Evolutionary conservation across 2,797 vertebrate species (phyloP).

Genomic region (Hoplostethus mediterraneus): DNA sequence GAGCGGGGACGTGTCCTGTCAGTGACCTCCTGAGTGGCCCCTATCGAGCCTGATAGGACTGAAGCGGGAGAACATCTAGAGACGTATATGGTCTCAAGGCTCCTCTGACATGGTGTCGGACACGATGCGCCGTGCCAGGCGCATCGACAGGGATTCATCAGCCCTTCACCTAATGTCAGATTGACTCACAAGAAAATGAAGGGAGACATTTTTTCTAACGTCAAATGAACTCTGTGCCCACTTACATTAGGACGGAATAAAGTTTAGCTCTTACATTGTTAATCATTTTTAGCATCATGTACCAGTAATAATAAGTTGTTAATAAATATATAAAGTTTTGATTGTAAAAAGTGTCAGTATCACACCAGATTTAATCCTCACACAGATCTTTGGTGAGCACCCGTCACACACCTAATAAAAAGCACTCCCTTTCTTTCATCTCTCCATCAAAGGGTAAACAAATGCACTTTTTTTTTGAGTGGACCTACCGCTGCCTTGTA

Average conservation of each 20-base stretch:
- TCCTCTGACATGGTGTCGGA: constrained; percentile 56
- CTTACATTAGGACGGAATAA: not conserved
- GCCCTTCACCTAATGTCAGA: constrained; percentile 37
- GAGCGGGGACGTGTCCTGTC: constrained; percentile 45
- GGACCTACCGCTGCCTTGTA: constrained; percentile 88
- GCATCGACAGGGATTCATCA: constrained; percentile 57
- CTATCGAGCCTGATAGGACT: constrained; percentile 71
- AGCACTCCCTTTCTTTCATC: too few relatives aligned
- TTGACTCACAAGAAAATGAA: constrained; percentile 27
- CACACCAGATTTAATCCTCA: constrained; percentile 34
- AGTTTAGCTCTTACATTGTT: not conserved
- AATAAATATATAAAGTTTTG: constrained; percentile 1
- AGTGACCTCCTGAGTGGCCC: constrained; percentile 70
- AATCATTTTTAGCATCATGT: not conserved
- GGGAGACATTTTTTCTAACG: constrained; percentile 4
- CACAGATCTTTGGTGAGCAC: constrained; percentile 30
- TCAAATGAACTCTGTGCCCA: constrained; percentile 1
- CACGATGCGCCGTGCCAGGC: constrained; percentile 26
- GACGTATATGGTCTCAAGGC: constrained; percentile 54
- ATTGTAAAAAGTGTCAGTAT: constrained; percentile 26
- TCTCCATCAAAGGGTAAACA: constrained; percentile 10
- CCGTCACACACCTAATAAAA: constrained; percentile 21
- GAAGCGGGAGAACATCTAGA: constrained; percentile 59
- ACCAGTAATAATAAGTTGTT: not conserved
- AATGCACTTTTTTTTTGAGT: constrained; percentile 13